phyloP scores from a whole-genome alignment of 1,140 invertebrate species.

The Brachionus paranguensis region DNA sequence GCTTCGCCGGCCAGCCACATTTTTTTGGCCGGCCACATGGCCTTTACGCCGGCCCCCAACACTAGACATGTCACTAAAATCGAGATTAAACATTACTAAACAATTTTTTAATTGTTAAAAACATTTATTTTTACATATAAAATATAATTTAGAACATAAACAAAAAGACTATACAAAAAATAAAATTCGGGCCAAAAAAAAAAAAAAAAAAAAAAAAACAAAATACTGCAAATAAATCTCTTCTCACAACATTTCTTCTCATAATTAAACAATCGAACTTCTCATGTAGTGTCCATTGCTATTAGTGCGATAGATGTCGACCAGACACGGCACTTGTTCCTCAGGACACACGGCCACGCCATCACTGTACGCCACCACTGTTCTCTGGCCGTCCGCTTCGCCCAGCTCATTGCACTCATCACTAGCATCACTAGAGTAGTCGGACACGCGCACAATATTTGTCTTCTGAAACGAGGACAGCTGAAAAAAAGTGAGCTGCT shows the following conservation, averaged over 20 bases:
- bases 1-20: too few species aligned
- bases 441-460: neutral
- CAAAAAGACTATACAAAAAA: neutral
- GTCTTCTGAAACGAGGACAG: neutral
- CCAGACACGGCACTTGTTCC: neutral
- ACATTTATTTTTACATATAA: neutral
- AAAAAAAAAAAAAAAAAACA: neutral
- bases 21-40: too few species aligned
- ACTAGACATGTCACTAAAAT: too few species aligned
- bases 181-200: neutral
- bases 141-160: neutral
- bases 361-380: neutral
- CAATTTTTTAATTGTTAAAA: too few species aligned
- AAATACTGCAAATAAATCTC: neutral
- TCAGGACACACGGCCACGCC: neutral
- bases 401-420: neutral
- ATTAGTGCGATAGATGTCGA: neutral
- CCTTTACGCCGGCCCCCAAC: too few species aligned
- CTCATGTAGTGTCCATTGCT: slow-evolving; percentile 4
- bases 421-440: neutral
- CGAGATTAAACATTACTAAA: too few species aligned
- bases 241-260: neutral
- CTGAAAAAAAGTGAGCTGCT: neutral
- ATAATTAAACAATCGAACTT: slow-evolving; percentile 4
- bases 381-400: neutral